Base-by-base conservation (phyloP, 2,888 invertebrate species). In the Amphiduros pacificus region DNA sequence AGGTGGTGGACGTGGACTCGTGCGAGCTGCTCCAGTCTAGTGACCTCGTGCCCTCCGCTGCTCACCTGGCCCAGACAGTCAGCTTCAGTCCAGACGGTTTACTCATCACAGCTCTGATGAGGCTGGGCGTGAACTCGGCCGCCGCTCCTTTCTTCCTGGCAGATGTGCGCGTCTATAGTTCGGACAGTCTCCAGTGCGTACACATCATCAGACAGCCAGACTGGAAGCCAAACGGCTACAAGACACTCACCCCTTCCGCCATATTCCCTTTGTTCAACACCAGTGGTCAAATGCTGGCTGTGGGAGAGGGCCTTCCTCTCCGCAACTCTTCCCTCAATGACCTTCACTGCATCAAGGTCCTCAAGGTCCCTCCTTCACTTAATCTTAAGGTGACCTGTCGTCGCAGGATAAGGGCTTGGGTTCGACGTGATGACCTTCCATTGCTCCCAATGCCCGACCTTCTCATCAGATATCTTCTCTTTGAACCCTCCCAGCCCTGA, bases 351-450 rank as follows among this genome's bases (percentile, higher is more conserved):
- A 51, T 58, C 1, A 11, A 32, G 2, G 20, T 58, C 20, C 50
- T 50, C 50, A 58, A 58, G 51, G 58, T 58, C 22, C 48, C 58
- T n/a, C 58, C 58, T 3, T 29, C 48, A 26, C 29, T 58, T 31
- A 44, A 50, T n/a, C 36, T 58, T 24, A 32, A 50, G 31, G 50
- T 32, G 32, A 58, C 50, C 27, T 58, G 58, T 27, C 20, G 58
- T 14, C 49, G 48, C 27, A 49, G 20, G 40, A 51, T 58, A 14
- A 50, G 58, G 17, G 32, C 49, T 22, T 50, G 49, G 28, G 41
- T 58, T 14, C 22, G 26, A 32, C 40, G 26, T 22, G 50, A 58
- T 17, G 9, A 58, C 17, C 32, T 58, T n/a, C 29, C 49, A 1
- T 24, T n/a, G 4, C 58, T 58, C 5, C 58, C 58, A 11, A 29